Base-by-base conservation (phyloP, 30 jellyfish, hydroid and myxozoan genomes). In the Aurelia sp. region DNA sequence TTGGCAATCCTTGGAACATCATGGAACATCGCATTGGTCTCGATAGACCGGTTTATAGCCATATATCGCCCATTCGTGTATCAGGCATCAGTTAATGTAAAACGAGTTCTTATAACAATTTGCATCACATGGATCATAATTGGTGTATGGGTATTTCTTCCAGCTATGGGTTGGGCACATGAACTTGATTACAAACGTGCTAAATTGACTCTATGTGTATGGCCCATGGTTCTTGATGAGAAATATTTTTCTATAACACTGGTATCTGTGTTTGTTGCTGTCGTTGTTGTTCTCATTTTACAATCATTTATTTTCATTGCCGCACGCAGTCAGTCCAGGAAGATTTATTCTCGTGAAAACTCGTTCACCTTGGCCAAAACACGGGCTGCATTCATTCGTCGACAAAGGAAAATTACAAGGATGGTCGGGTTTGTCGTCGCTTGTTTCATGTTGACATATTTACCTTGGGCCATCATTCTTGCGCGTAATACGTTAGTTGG, bases 121-220 rank as follows among this genome's bases (percentile, higher is more conserved):
- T 18, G 21, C 44, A 21, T 47, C 19, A 13, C 44, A 8, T 64
- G 75, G 75, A 52, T 64, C 18, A 7, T 64, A 4, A 47, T 64
- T 21, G 44, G 33, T 5, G 10, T 64, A n/a, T 64, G 75, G 75
- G 75, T 47, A 38, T 64, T 64, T 55, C 33, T 64, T 38, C 75
- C 75, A 13, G 52, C 21, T 13, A 64, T 64, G 75, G 75, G 75
- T 64, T 64, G 75, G 75, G 35, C 75, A 17, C 35, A n/a, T 21
- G 44, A 17, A 38, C 17, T 64, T 13, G 75, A 18, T 21, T 64
- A 64, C 55, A 38, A 64, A 0, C 33, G 75, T 3, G 18, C 44
- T 47, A 21, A 38, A 10, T n/a, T 64, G 21, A 64, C 75, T 17
- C 52, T 64, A 21, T 64, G 75, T 30, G 44, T 64, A 13, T 64